phyloP scores from a whole-genome alignment of 1,140 invertebrate species.

The Dinoponera quadriceps region DNA sequence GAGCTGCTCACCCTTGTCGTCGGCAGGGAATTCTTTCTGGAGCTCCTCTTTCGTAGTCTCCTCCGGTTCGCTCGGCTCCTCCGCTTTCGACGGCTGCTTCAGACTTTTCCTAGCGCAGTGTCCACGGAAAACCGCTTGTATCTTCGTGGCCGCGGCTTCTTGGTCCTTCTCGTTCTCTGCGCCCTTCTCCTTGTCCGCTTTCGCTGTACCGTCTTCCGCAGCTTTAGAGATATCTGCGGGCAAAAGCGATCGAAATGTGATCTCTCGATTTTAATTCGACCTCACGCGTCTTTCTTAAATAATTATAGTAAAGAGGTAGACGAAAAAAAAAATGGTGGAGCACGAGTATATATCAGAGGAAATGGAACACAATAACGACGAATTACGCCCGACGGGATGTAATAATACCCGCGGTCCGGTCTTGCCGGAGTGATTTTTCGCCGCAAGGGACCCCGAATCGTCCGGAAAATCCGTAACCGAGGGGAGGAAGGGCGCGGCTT shows the following conservation, averaged over 20 bases:
- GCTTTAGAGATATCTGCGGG: constrained; percentile 76
- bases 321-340: too few relatives aligned
- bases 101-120: constrained; percentile 88
- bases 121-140: constrained; percentile 89
- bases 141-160: constrained; percentile 89
- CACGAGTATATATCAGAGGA: too few relatives aligned
- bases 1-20: constrained; percentile 89
- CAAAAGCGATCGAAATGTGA: constrained; percentile 16
- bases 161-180: constrained; percentile 75
- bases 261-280: background rate
- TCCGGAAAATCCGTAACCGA: constrained; percentile 1
- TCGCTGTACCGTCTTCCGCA: constrained; percentile 52
- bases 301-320: too few relatives aligned
- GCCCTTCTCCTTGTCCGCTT: constrained; percentile 61
- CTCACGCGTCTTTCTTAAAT: background rate
- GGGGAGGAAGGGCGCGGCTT: constrained; percentile 55
- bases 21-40: constrained; percentile 90
- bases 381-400: background rate
- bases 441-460: background rate
- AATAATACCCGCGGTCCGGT: background rate
- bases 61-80: constrained; percentile 77
- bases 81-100: constrained; percentile 84
- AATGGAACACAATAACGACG: too few relatives aligned
- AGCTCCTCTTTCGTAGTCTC: constrained; percentile 90
- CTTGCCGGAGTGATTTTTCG: background rate